phyloP scores from a whole-genome alignment of 2,797 vertebrate genomes.

The Helarctos malayanus region DNA sequence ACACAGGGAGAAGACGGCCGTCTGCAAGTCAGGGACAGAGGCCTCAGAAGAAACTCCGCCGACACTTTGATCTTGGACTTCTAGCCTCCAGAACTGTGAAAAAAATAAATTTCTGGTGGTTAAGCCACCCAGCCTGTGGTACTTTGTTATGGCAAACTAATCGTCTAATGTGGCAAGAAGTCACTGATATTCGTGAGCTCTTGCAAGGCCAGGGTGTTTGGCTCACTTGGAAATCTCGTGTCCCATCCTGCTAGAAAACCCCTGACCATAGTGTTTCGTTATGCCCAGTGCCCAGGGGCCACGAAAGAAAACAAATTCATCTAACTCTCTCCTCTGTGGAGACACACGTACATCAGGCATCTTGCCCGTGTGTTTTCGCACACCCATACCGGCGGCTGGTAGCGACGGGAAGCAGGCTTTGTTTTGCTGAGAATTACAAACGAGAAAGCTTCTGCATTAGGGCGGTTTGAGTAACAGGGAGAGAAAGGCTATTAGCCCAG shows the following conservation, averaged over 20 bases:
- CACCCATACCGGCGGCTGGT: background rate
- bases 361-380: background rate
- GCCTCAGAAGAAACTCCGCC: background rate
- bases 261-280: background rate
- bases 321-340: background rate
- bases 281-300: background rate
- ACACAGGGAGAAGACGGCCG: background rate
- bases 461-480: constrained; percentile 37
- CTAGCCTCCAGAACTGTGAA: background rate
- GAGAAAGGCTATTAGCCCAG: constrained; percentile 63
- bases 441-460: constrained; percentile 6
- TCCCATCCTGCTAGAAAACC: background rate
- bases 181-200: background rate
- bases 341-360: background rate
- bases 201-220: background rate
- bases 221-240: background rate
- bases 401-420: background rate
- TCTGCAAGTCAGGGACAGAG: background rate
- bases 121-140: background rate
- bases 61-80: background rate
- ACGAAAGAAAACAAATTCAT: background rate
- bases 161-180: background rate
- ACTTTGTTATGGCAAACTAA: background rate
- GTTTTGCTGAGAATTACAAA: constrained; percentile 61
- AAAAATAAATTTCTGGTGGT: background rate